Percentiles rank a stretch among this genome's conserved stretches.
These are phyloP conservation scores for Microtus montanus DNA, from an alignment of 2,113 vertebrate genomes.

Conservation along the genomic window DNA sequence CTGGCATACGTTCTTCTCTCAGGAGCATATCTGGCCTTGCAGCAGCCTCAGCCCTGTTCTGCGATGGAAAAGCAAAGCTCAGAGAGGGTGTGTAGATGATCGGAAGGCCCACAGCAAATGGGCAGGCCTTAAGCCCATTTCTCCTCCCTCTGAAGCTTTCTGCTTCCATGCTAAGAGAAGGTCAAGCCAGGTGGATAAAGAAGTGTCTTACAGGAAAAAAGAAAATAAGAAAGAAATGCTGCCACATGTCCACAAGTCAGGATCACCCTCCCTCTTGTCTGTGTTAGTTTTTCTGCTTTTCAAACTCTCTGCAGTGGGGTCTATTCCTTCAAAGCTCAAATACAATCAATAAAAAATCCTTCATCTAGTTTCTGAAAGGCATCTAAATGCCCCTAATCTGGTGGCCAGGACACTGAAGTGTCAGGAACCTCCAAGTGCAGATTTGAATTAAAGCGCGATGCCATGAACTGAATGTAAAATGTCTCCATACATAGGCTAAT, in stretches of 20 bases:
- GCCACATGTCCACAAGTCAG: too few relatives aligned
- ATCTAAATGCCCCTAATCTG: neutral
- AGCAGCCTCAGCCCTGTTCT: neutral
- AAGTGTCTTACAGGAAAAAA: neutral
- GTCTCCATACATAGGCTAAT: neutral
- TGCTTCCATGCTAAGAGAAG: neutral
- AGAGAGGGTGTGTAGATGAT: neutral
- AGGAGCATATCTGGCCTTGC: accelerated
- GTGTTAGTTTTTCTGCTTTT: neutral
- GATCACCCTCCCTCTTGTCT: neutral
- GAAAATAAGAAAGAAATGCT: neutral
- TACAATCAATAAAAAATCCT: neutral
- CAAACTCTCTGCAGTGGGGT: neutral
- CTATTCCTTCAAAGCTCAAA: neutral
- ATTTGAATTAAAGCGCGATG: neutral
- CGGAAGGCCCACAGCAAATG: neutral
- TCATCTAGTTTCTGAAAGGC: neutral
- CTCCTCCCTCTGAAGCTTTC: neutral
- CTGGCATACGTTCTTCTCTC: neutral
- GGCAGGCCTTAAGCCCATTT: neutral
- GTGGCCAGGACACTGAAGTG: neutral
- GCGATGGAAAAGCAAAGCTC: neutral
- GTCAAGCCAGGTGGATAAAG: neutral
- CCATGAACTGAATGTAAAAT: neutral
- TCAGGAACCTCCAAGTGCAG: neutral